Evolutionary conservation across 1,140 invertebrate species (phyloP), one percentile per base, ranked within the genome.

Genomic region (Neelides sp.): DNA sequence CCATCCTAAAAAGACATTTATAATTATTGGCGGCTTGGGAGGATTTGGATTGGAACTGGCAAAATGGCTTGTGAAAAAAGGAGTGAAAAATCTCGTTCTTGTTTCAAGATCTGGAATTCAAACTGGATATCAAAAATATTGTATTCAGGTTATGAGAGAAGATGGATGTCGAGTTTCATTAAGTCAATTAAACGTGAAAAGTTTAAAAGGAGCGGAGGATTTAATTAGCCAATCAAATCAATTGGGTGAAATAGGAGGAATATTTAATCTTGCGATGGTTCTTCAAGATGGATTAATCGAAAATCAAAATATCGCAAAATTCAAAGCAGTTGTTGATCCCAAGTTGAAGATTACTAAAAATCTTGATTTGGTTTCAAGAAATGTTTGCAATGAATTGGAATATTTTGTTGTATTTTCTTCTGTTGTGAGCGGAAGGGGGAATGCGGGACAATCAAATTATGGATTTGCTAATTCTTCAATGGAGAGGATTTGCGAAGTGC

Each of bases 401-500:
- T 85, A 90, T 69, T 97, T 95, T 64, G 83, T 92, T 7, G 83
- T 78, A 12, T 98, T 97, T 71, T 98, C 93, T 12, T 93, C 88
- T 19, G 80, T 97, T 19, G 85, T 85, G 13, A 91, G 90, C 68
- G 93, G 92, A 7, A 78, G 89, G 46, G 94, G 94, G 49, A 97
- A 97, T 69, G 75, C 80, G 48, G 93, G 93, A 1, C 93, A 98
- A 70, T 77, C 80, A 17, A 98, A 97, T 71, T 98, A 98, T 64
- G 93, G 91, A 45, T 75, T 87, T 55, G 90, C 93, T 20, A 98
- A 98, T 69, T 80, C 79, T 0, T 68, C 80, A 12, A 82, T 83
- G 79, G 94, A 97, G 69, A 77, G 92, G 44, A 81, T 97, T 32
- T 82, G 84, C 61, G 92, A 97, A 70, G 73, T 78, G 43, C 75